Percentiles rank a stretch among this genome's conserved stretches.
These are phyloP conservation scores for Mesochorus sp. DNA, from an alignment of 2,888 invertebrate genomes.

Conservation along the genomic window DNA sequence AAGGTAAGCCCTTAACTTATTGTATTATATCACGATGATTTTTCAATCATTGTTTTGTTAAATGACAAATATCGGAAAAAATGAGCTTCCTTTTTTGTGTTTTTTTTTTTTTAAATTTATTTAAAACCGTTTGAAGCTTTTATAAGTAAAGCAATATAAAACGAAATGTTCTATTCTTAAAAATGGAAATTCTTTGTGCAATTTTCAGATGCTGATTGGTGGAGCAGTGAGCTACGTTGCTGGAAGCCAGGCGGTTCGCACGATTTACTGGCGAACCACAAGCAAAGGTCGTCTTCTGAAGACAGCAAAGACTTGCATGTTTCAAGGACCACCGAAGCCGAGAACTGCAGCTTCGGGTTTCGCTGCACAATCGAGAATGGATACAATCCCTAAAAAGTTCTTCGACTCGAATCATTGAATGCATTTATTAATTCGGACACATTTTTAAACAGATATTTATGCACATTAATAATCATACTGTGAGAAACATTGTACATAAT, in stretches of 20 bases:
- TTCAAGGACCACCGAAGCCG: conserved; percentile 76
- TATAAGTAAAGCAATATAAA: not conserved
- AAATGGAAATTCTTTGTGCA: not conserved
- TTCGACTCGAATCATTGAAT: conserved; percentile 57
- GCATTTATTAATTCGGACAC: not conserved
- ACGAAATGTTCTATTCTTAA: not conserved
- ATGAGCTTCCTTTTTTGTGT: too few relatives aligned
- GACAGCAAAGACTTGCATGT: conserved; percentile 76
- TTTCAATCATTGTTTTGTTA: not conserved
- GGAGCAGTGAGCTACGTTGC: conserved; percentile 89
- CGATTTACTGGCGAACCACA: conserved; percentile 88
- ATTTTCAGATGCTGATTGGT: conserved; percentile 84
- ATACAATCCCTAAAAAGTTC: conserved; percentile 66
- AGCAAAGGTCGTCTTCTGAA: conserved; percentile 74
- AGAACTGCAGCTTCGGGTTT: conserved; percentile 72
- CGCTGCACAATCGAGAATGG: conserved; percentile 68
- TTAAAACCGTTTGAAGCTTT: not conserved
- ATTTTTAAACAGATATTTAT: not conserved
- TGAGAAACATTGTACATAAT: conserved; percentile 68
- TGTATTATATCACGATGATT: too few relatives aligned
- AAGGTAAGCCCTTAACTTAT: conserved; percentile 68
- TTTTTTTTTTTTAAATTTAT: not conserved
- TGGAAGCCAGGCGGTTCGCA: conserved; percentile 89
- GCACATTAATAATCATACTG: not conserved
- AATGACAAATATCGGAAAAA: not conserved